Base-by-base conservation (phyloP, 2,113 vertebrate genomes). In the Festucalex cinctus region DNA sequence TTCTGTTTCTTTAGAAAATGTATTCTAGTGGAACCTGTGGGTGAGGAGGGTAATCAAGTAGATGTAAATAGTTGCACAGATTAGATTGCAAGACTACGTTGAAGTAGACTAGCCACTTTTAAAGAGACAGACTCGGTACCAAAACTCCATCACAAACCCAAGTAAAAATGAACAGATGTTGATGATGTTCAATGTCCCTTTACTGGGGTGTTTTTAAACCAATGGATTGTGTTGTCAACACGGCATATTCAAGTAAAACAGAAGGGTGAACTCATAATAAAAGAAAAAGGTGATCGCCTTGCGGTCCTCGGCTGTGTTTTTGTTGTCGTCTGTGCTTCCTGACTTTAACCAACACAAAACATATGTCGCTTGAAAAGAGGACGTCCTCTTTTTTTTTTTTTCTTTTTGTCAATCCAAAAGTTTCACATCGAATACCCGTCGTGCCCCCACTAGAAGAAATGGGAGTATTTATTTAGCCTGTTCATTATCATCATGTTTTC, bases 401-500 rank as follows among this genome's bases (percentile, higher is more conserved):
- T 16, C 54, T 57, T 35, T 19, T 32, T 57, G 26, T 57, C 26
- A 19, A 32, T 57, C 54, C 54, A 57, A 87, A 88, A 88, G 90
- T 91, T 89, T 92, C 90, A 92, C 90, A 91, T 91, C 4, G 87
- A 89, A 89, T 49, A 9, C 44, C 49, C 36, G 88, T 92, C 91
- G 88, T 92, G 81, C 80, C 36, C 54, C 79, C 28, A 69, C 16
- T 41, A 66, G 76, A 85, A 88, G 83, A 90, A 89, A 88, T 77
- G 77, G 83, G 81, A 86, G 89, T 91, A 92, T 93, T 92, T 93
- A 90, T 92, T 93, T 92, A 88, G 85, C 90, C 80, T 85, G 84
- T 89, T 87, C 89, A 92, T 93, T 93, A 88, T 92, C 90, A 87
- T 87, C 88, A 87, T 92, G 88, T 92, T 91, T 90, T 93, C 88